These are phyloP conservation scores for Lepidurus apus DNA, from an alignment of 1,140 invertebrate species.

Conservation along the genomic window DNA sequence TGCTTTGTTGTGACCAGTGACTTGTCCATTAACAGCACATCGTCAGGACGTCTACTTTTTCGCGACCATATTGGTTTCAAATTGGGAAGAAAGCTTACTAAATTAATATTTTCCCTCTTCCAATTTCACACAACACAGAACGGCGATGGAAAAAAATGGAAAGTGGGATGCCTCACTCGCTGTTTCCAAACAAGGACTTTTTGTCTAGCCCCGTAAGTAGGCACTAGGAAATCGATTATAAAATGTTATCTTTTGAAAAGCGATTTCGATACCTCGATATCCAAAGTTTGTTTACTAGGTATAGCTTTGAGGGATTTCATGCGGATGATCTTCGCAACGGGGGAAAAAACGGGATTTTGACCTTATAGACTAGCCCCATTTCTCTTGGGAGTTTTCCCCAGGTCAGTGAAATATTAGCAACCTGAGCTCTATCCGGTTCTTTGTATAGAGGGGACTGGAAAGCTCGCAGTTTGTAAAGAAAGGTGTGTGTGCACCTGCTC, in stretches of 20 bases:
- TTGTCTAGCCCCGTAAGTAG: conserved; percentile 1
- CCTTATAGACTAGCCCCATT: not conserved
- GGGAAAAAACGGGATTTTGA: not conserved
- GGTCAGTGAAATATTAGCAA: not conserved
- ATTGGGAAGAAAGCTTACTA: not conserved
- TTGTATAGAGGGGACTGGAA: too few relatives aligned
- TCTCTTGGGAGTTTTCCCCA: not conserved
- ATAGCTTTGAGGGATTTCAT: not conserved
- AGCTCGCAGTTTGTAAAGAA: too few relatives aligned
- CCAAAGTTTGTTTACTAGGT: not conserved
- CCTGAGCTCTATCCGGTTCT: not conserved
- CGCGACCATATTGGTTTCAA: not conserved
- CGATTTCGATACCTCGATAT: conserved; percentile 9
- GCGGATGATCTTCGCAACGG: not conserved
- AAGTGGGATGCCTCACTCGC: conserved; percentile 7
- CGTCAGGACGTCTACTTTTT: not conserved
- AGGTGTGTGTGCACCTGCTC: not conserved
- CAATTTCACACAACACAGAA: not conserved
- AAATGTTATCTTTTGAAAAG: not conserved
- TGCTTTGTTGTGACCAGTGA: too few relatives aligned
- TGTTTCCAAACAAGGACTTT: conserved; percentile 19
- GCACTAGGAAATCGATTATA: not conserved
- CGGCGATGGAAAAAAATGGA: not conserved
- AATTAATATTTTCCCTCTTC: not conserved
- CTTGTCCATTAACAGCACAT: not conserved